Base-by-base conservation (phyloP, 1,140 invertebrate genomes). In the Drosophila malerkotliana region DNA sequence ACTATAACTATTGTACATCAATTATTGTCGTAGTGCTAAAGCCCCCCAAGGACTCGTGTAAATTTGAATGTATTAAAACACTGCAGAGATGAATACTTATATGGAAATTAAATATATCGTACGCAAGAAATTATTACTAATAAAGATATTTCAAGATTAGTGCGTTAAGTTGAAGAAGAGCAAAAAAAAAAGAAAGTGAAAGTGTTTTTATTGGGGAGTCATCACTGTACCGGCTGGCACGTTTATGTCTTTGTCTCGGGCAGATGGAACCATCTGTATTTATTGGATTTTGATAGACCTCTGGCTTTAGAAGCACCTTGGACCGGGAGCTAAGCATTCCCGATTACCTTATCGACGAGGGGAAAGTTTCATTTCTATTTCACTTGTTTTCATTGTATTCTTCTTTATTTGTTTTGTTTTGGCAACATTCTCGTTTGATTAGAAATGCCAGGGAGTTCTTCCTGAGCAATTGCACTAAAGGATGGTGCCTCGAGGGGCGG, bases 81-180 rank as follows among this genome's bases (percentile, higher is more conserved):
- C 45, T 55, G 72, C 77, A 60, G 59, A 57, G 75, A 82, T 34
- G 75, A 85, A 77, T 75, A 85, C 78, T 76, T 85, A 76, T 87
- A 85, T 87, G 71, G 72, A 82, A 75, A 48, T 78, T 87, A 87
- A 85, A 77, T 82, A 67, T 88, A 77, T 69, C 80, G 81, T 79
- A 88, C 61, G 76, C 75, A 88, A 81, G 79, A 88, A 83, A 88
- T 81, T 85, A 87, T 83, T 69, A 85, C 84, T 83, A 87, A 81
- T 83, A 87, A 88, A 82, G 45, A 77, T 83, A 88, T 77, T 77
- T 87, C 68, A 83, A 67, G 59, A 76, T 76, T 89, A 88, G 83
- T 79, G 79, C 77, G 84, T 88, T 88, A 88, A 88, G 83, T 87
- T 87, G 59, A 87, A 66, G 45, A 79, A 77, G 64, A 88, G 77